Base-by-base conservation (phyloP, 2,888 invertebrate genomes). In the Mycalesis mineus region DNA sequence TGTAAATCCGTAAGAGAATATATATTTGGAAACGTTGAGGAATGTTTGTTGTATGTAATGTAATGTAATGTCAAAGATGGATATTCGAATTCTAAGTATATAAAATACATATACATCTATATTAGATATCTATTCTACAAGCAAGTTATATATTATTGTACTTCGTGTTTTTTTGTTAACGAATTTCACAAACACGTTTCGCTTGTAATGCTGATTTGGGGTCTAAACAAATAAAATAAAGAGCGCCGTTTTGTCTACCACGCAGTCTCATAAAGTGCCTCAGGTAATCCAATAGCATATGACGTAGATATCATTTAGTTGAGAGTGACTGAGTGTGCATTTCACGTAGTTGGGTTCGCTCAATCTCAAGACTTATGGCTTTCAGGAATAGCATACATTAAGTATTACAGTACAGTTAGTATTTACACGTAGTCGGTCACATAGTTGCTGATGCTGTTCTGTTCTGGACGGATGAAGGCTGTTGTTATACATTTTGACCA, bases 281-380 rank as follows among this genome's bases (percentile, higher is more conserved):
- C 64, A 65, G 55, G 66, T 53, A 60, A 58, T 37, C 31, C 50
- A 55, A n/a, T 55, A 61, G 52, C 48, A 47, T 56, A 61, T 60
- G 56, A 59, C 44, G 49, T 61, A 58, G 58, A 62, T 39, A 55
- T 61, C 60, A 62, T 65, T 49, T 57, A 67, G 71, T 72, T 80
- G 76, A 73, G 78, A 78, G 72, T 78, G 78, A 68, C 81, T 80
- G 83, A 81, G 81, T 85, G 82, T 84, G 79, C 81, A 76, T 78
- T 77, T 79, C 80, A 81, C 80, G 75, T 83, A 74, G 82, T 88
- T 88, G 86, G 80, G 86, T 80, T 84, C 86, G 88, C 88, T 89
- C 89, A 89, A 87, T 87, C 75, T 74, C 80, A 88, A 89, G 88
- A 89, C 88, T 89, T 87, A 79, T 82, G 74, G 84, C 84, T 85